Percentiles rank a stretch among this genome's conserved stretches.
Conservation (phyloP, 2,888 invertebrate genomes). For the Patella ulyssiponensis region DNA sequence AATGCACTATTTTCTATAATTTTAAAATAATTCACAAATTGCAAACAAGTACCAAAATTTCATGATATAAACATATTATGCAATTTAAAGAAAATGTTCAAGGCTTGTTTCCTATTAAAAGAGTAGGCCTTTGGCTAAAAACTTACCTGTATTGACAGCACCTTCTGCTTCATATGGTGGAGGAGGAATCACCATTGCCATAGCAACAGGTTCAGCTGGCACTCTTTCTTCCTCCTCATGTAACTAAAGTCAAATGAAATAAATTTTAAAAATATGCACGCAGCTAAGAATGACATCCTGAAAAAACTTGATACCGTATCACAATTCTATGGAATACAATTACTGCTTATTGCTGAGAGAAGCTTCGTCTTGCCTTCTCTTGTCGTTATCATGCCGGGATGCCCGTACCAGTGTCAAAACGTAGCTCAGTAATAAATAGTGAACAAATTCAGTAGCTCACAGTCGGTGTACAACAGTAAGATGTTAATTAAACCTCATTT, state of each 20-base stretch:
- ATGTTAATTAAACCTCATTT: no score
- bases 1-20: constrained; percentile 25
- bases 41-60: no score
- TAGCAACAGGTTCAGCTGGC: constrained; percentile 60
- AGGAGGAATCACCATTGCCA: constrained; percentile 61
- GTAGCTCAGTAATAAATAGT: not conserved
- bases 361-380: not conserved
- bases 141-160: constrained; percentile 22
- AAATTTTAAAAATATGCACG: no score
- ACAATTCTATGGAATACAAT: no score
- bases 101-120: no score
- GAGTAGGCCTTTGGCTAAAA: not conserved
- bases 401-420: not conserved
- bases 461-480: no score
- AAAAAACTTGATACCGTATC: no score
- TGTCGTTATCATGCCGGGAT: not conserved
- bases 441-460: no score
- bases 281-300: no score
- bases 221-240: constrained; percentile 55
- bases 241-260: constrained; percentile 42
- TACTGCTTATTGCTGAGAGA: no score
- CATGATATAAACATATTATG: no score
- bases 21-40: not conserved
- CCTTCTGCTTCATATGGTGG: constrained; percentile 31
- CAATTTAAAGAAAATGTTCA: no score